phyloP scores from a whole-genome alignment of 2,797 vertebrate species.

The Bucorvus abyssinicus region DNA sequence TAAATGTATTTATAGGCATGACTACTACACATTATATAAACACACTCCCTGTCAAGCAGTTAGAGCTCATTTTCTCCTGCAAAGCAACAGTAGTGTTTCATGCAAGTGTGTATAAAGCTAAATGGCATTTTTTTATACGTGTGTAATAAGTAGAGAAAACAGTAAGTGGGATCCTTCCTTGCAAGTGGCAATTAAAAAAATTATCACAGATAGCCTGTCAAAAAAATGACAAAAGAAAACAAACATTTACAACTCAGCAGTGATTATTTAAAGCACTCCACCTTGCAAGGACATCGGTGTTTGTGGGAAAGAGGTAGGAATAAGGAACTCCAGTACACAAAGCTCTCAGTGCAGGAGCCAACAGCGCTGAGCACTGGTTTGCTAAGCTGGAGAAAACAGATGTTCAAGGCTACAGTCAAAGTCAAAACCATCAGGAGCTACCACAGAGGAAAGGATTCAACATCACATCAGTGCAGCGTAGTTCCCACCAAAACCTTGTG shows the following conservation, averaged over 20 bases:
- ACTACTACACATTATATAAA: background rate
- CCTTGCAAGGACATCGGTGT: background rate
- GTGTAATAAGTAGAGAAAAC: background rate
- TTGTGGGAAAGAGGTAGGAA: background rate
- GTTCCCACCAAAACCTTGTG: background rate
- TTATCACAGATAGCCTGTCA: background rate
- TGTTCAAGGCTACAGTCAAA: background rate
- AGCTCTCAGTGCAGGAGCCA: background rate
- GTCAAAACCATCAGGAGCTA: background rate
- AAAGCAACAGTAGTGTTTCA: background rate
- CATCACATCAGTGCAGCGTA: background rate
- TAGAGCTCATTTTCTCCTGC: conserved; percentile 2
- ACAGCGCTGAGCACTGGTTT: background rate
- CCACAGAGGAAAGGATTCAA: background rate
- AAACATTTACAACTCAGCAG: background rate
- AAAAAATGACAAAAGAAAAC: background rate
- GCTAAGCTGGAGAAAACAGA: background rate
- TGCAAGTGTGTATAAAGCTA: background rate
- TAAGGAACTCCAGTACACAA: background rate
- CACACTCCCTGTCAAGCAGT: background rate
- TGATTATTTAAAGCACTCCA: background rate
- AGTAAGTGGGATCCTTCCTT: background rate
- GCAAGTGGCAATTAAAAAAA: background rate
- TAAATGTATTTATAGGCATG: background rate
- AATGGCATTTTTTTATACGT: background rate